Evolutionary conservation across 2,888 invertebrate genomes (phyloP), one percentile per base, ranked within the genome.

Genomic region (Sericinus montela): DNA sequence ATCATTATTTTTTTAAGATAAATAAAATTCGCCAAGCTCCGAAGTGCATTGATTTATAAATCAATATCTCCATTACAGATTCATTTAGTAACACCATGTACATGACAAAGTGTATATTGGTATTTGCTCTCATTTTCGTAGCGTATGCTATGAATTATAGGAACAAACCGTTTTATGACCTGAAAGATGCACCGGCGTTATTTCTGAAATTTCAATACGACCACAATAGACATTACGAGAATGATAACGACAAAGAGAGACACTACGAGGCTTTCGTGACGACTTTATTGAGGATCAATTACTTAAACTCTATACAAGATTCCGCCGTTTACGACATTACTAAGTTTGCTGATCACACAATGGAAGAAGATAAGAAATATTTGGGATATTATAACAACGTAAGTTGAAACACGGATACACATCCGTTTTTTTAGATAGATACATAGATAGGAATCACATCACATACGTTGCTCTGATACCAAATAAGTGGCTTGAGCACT

Each of bases 231-330:
- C 47, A 47, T 13, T 47, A 47, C 10, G 29, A 36, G 10, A 19
- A 28, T 7, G 36, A 36, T 2, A 14, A 47, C 4, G 47, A 41
- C 3, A 13, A 15, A n/a, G 41, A 47, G n/a, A 41, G 10, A 13
- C 47, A 47, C 15, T 47, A 35, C 10, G 40, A 46, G 29, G 35
- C 16, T 9, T 47, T 47, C 16, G 36, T 47, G 10, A 15, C 25
- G 10, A 41, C 35, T 19, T 16, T 47, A 10, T 19, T 47, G 10
- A 40, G 13, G 19, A 47, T 47, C 1, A 41, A 47, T 35, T 40
- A 41, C 28, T 47, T 47, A 6, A 47, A 47, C 35, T 47, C 47
- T 8, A 40, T 40, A 9, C 23, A 40, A 3, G 41, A 35, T n/a
- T 8, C 40, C 0, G 35, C 16, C 1, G 28, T 35, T 5, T 47